Evolutionary conservation across 2,113 vertebrate species (phyloP).

Genomic region (Bubo bubo): DNA sequence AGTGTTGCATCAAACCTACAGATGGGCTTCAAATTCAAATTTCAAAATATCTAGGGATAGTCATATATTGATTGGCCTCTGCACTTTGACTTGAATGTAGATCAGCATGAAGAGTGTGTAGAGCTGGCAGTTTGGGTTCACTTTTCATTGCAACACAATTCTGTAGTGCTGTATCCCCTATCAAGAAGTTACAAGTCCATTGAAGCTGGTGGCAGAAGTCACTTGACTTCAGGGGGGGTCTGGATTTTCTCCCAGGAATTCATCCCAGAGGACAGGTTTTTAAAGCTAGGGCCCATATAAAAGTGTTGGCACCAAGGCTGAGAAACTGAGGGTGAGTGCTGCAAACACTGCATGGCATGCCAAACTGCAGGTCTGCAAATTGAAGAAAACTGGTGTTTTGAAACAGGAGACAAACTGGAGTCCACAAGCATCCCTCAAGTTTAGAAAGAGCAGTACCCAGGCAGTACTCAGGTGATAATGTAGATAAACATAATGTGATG

Average conservation of each 20-base stretch:
- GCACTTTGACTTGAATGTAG: not conserved
- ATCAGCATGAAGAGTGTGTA: not conserved
- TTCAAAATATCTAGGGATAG: not conserved
- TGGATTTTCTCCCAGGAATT: not conserved
- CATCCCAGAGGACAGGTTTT: not conserved
- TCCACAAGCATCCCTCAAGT: not conserved
- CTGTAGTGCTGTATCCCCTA: not conserved
- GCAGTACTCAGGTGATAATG: not conserved
- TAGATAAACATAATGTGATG: not conserved
- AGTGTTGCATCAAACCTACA: not conserved
- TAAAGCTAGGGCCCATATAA: not conserved
- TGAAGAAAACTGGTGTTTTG: not conserved
- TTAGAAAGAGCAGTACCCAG: not conserved
- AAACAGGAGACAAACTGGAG: not conserved
- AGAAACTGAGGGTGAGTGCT: not conserved
- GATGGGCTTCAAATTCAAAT: not conserved
- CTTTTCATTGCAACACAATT: not conserved
- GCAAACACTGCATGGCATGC: fast-evolving
- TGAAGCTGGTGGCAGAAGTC: not conserved
- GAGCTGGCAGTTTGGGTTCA: not conserved
- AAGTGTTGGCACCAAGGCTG: not conserved
- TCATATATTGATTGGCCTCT: not conserved
- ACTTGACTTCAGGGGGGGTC: not conserved
- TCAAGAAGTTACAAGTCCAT: not conserved
- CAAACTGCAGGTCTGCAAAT: not conserved